Percentiles rank a stretch among this genome's conserved stretches.
These are phyloP conservation scores for Hydriomena furcata DNA, from an alignment of 2,888 invertebrate species.

Conservation along the genomic window DNA sequence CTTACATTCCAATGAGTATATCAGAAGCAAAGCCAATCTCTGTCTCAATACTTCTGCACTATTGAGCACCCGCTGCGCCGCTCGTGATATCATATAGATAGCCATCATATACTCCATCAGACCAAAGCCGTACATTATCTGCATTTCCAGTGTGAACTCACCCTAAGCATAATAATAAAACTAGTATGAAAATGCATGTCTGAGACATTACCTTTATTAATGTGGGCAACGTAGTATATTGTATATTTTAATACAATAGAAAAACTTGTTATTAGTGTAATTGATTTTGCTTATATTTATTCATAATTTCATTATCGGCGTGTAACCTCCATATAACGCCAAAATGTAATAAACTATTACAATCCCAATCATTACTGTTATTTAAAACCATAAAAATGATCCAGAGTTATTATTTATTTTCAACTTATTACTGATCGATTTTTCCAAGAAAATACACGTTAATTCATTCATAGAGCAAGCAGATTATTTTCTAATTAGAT, in stretches of 20 bases:
- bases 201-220: no score
- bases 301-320: no score
- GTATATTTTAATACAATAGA: no score
- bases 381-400: not conserved
- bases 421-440: no score
- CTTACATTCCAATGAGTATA: slow-evolving; percentile 5
- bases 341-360: not conserved
- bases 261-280: no score
- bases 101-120: not conserved
- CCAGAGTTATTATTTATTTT: no score
- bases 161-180: slow-evolving; percentile 3
- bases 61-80: slow-evolving; percentile 13
- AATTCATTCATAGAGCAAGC: no score
- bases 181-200: no score
- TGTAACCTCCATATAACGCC: not conserved
- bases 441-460: no score
- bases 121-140: not conserved
- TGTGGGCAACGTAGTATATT: no score
- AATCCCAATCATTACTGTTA: not conserved
- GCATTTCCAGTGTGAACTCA: not conserved
- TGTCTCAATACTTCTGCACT: slow-evolving; percentile 1
- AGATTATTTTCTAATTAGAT: no score
- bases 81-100: slow-evolving; percentile 1
- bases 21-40: slow-evolving; percentile 8
- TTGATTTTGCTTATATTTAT: no score